Evolutionary conservation across 2,113 vertebrate genomes (phyloP), one percentile per base, ranked within the genome.

Genomic region (Python bivittatus): DNA sequence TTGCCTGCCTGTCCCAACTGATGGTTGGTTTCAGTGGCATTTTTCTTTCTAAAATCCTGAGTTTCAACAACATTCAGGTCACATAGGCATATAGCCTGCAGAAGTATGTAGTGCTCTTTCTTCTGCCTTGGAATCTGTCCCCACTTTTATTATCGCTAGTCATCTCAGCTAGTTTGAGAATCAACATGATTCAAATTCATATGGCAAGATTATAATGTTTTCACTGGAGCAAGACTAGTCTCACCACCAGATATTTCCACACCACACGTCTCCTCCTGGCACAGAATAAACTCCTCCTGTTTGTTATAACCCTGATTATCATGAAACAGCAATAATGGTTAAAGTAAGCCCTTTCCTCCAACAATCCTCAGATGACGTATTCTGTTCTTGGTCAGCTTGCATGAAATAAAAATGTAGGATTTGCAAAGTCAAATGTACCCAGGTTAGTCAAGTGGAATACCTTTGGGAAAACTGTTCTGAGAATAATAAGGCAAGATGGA

Each of bases 401-500:
- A 54, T 57, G 68, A 90, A 44, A 83, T 90, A 84, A 90, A 90
- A 90, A 44, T 72, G 79, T 33, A 57, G 29, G 8, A 5, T 58
- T 79, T 90, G 12, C 38, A 84, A 84, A 90, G 6, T 42, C 58
- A 48, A 88, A 64, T 89, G 52, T 58, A 58, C 44, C 42, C 29
- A 72, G 23, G 29, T 91, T 86, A 53, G 42, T 91, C 83, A 6
- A 64, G 20, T 33, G 54, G 53, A 54, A 54, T 90, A 52, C 27
- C 23, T 61, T 61, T 85, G 83, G 29, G 42, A 86, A 33, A 29
- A 20, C 58, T 68, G 13, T 25, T 53, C n/a, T 64, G 90, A 86
- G 4, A 91, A 52, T 91, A 91, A 86, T 61, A 84, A 86, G 83
- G 48, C 90, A 91, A 91, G 58, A 86, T 68, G 84, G 29, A 42